Conservation (phyloP, 1,140 invertebrate species). For the Acromyrmex heyeri region DNA sequence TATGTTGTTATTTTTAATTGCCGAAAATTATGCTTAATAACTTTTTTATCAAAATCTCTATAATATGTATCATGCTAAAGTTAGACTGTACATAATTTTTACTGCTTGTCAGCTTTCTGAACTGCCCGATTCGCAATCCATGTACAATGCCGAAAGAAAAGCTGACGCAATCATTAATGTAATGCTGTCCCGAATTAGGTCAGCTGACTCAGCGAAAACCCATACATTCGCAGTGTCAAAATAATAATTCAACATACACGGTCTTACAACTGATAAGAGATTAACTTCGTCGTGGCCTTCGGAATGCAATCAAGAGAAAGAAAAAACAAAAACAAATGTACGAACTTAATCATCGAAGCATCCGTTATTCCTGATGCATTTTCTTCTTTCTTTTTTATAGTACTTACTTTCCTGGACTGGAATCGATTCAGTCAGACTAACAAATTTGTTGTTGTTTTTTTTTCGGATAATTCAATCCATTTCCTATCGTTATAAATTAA, state of each 20-base stretch:
- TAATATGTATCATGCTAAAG: not conserved
- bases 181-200: not conserved
- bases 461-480: too few species aligned
- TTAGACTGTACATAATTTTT: not conserved
- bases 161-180: conserved; percentile 27
- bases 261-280: conserved; percentile 20
- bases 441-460: too few species aligned
- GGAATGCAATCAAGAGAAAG: not conserved
- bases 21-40: not conserved
- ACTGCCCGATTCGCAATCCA: not conserved
- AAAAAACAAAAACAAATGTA: not conserved
- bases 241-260: conserved; percentile 20
- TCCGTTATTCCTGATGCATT: not conserved
- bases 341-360: not conserved
- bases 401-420: too few species aligned
- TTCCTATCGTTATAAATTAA: too few species aligned
- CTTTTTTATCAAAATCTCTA: not conserved
- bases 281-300: not conserved
- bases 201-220: conserved; percentile 15
- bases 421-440: too few species aligned
- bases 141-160: not conserved
- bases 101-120: not conserved
- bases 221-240: conserved; percentile 21
- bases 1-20: conserved; percentile 3
- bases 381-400: too few species aligned